A percentile compares a stretch with the other conserved stretches of the same genome.
Conservation (phyloP, 2,888 invertebrate genomes). For the Drosophila mettleri region DNA sequence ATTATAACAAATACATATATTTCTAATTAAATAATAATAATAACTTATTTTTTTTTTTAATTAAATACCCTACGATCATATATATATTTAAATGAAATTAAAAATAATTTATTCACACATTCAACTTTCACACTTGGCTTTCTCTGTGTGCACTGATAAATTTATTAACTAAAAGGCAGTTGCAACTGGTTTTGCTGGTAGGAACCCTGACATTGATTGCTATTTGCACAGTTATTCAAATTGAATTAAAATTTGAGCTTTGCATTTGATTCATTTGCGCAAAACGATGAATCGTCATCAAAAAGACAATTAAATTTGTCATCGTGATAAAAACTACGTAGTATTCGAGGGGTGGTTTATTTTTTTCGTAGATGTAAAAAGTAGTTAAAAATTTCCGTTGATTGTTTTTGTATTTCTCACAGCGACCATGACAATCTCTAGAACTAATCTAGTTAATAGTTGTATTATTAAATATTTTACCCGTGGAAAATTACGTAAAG, state of each 20-base stretch:
- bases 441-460: background rate
- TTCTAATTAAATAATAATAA: too few relatives aligned
- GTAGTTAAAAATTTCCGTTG: background rate
- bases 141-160: conserved; percentile 1
- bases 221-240: conserved; percentile 61
- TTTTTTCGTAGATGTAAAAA: background rate
- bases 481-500: background rate
- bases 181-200: conserved; percentile 39
- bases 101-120: background rate
- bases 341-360: background rate
- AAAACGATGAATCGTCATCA: conserved; percentile 41
- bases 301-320: conserved; percentile 48
- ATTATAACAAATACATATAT: too few relatives aligned
- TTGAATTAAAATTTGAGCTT: conserved; percentile 65
- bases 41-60: too few relatives aligned
- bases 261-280: conserved; percentile 53
- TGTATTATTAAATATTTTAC: background rate
- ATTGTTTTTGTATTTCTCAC: conserved; percentile 6
- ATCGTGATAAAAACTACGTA: conserved; percentile 11
- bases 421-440: background rate
- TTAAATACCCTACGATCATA: background rate
- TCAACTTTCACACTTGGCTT: background rate
- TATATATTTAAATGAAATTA: background rate
- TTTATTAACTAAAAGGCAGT: conserved; percentile 1
- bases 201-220: conserved; percentile 43